A percentile compares a stretch with the other conserved stretches of the same genome.
Conservation (phyloP, 2,797 vertebrate species). For the Alectoris magna region DNA sequence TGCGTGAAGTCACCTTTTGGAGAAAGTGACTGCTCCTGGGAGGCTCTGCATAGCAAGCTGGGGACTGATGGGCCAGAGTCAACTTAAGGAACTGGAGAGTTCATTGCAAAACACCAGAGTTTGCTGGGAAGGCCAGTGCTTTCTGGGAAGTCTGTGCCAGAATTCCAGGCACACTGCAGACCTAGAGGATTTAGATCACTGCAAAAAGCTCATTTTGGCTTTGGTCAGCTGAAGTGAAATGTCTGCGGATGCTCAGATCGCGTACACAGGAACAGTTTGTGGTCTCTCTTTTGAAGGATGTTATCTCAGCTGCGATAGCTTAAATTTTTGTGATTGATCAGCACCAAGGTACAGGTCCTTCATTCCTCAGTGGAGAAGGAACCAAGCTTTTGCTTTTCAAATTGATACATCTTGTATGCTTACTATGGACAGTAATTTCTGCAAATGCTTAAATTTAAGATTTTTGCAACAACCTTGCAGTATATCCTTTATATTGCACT, state of each 20-base stretch:
- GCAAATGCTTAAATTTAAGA: not conserved
- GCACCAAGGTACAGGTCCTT: not conserved
- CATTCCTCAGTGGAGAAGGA: not conserved
- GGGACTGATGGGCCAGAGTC: not conserved
- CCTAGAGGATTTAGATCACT: not conserved
- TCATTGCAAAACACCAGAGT: not conserved
- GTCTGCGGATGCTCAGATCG: not conserved
- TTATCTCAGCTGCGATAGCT: not conserved
- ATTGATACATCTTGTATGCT: not conserved
- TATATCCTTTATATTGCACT: not conserved
- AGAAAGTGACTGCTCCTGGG: not conserved
- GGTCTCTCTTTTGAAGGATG: not conserved
- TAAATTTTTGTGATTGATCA: not conserved
- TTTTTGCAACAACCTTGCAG: not conserved
- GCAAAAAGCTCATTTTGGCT: not conserved
- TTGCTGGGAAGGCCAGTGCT: not conserved
- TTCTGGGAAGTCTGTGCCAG: not conserved
- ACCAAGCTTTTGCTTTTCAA: not conserved
- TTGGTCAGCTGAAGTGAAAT: not conserved
- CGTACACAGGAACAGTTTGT: not conserved
- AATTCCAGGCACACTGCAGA: not conserved
- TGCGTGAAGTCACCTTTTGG: not conserved
- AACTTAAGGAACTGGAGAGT: not conserved
- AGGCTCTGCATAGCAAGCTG: not conserved
- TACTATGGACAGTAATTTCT: rapidly evolving